Base-by-base conservation (phyloP, 2,888 invertebrate genomes). In the Drosophila rubida region DNA sequence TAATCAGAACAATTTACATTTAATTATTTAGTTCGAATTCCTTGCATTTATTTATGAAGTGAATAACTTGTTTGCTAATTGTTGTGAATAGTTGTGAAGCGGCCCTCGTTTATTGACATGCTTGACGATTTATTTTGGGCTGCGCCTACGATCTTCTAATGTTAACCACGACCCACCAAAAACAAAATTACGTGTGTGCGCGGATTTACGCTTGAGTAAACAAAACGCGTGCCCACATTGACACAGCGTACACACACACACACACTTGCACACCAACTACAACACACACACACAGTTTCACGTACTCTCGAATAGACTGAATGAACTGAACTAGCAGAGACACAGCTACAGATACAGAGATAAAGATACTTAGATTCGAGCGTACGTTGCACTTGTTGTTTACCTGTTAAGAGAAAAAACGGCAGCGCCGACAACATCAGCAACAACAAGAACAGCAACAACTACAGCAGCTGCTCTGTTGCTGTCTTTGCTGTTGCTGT, bases 191-290 rank as follows among this genome's bases (percentile, higher is more conserved):
- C 70, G 73, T 87, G 86, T 85, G 75, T 78, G 87, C 79, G 85
- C 79, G 86, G 88, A 82, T 82, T 82, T 82, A 82, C 88, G 86
- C 70, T 82, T 87, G 83, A 82, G 74, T 77, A 83, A 88, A 83
- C 69, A 87, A 58, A 78, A 67, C 75, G 76, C 75, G 76, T 76
- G 76, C 70, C 67, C 69, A 78, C 62, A 72, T 39, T 42, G 54
- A 74, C 66, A 70, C 41, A 67, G 23, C 71, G 54, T 37, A 60
- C 48, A 65, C 16, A 57, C 42, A 35, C 41, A 35, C 16, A 48
- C 8, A 48, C 4, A 37, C 13, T 30, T n/a, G 35, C 22, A 32
- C 42, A 48, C 22, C 42, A n/a, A 30, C 27, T 22, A 4, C 4
- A 6, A 30, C 19, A 14, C 25, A 13, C 32, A 32, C 27, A 60